A percentile compares a stretch with the other conserved stretches of the same genome.
These are phyloP conservation scores for Heliconius nattereri DNA, from an alignment of 1,140 invertebrate genomes.

Conservation along the genomic window DNA sequence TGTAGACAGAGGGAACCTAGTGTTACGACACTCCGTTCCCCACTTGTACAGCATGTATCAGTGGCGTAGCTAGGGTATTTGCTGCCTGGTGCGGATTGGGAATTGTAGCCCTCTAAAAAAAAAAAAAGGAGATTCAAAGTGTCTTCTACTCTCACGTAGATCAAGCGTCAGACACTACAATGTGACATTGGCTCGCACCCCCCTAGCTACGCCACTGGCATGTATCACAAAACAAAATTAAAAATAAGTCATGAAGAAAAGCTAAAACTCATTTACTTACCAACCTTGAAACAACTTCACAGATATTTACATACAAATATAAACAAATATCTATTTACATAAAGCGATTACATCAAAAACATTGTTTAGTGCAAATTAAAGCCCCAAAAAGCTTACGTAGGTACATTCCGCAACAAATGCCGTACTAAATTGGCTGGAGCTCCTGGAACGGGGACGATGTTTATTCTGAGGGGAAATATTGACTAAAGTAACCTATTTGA, in stretches of 20 bases:
- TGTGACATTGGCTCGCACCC: no score
- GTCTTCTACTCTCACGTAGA: no score
- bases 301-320: not conserved
- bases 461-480: conserved; percentile 68
- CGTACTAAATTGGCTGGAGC: conserved; percentile 72
- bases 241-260: not conserved
- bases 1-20: no score
- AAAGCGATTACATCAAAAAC: conserved; percentile 60
- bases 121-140: no score
- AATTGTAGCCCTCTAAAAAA: no score
- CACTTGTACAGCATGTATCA: no score
- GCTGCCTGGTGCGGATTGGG: no score
- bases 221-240: no score
- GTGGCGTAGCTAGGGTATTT: no score
- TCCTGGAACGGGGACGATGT: conserved; percentile 62
- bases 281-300: not conserved
- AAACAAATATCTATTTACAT: conserved; percentile 46
- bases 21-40: no score
- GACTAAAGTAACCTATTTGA: conserved; percentile 85
- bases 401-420: conserved; percentile 76
- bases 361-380: conserved; percentile 77
- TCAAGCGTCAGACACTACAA: no score
- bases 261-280: not conserved
- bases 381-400: conserved; percentile 68
- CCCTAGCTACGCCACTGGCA: no score